phyloP scores from a whole-genome alignment of 2,113 vertebrate species.

The Gymnorhina tibicen region DNA sequence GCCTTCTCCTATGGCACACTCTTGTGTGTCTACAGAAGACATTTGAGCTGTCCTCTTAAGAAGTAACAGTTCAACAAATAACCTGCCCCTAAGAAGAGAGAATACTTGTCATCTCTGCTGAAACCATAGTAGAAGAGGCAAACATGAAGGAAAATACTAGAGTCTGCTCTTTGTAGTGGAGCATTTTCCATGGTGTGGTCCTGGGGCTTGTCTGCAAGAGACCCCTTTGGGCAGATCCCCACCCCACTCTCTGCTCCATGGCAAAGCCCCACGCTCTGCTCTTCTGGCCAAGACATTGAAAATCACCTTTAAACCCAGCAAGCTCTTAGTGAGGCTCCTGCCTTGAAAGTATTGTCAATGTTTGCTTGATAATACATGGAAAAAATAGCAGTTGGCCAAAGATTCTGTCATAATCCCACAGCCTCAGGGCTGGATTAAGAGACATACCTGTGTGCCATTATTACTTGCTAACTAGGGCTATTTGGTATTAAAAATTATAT shows the following conservation, averaged over 20 bases:
- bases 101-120: not conserved
- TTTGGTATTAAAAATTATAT: not conserved
- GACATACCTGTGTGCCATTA: not conserved
- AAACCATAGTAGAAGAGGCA: not conserved
- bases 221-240: rapidly evolving
- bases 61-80: not conserved
- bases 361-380: not conserved
- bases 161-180: not conserved
- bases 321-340: not conserved
- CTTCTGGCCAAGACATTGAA: not conserved
- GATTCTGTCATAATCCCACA: not conserved
- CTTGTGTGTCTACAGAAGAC: not conserved
- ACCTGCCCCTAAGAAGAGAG: not conserved
- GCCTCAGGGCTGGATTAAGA: not conserved
- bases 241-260: rapidly evolving
- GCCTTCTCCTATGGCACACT: not conserved
- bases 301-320: not conserved
- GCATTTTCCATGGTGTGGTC: not conserved
- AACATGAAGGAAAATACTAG: not conserved
- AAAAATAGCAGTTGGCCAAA: not conserved
- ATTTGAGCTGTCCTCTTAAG: not conserved
- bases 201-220: not conserved
- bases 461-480: not conserved
- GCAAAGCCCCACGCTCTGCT: rapidly evolving
- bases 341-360: not conserved